phyloP scores from a whole-genome alignment of 2,888 invertebrate genomes.

The Tridacna gigas region DNA sequence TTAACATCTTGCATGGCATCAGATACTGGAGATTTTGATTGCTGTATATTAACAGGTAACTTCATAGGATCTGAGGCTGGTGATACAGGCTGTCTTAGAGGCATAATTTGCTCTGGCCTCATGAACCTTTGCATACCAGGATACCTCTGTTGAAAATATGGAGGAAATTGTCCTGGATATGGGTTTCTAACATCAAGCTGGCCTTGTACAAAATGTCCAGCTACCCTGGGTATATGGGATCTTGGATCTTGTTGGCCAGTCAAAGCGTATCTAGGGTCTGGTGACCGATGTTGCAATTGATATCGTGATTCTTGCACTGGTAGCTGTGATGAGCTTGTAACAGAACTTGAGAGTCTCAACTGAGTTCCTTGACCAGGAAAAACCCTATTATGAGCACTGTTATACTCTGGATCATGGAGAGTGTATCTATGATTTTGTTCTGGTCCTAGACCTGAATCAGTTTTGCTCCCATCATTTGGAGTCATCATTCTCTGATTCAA shows the following conservation, averaged over 20 bases:
- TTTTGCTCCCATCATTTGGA: neutral
- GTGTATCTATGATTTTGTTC: constrained; percentile 23
- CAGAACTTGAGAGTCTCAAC: constrained; percentile 25
- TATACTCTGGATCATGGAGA: constrained; percentile 20
- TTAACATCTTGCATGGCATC: constrained; percentile 1
- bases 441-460: constrained; percentile 1
- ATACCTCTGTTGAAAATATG: constrained; percentile 37
- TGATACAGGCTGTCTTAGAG: constrained; percentile 26
- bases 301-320: constrained; percentile 46
- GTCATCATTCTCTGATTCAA: constrained; percentile 33
- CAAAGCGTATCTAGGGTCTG: constrained; percentile 48
- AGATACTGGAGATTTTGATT: constrained; percentile 1
- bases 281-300: constrained; percentile 21
- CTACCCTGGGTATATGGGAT: neutral
- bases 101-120: constrained; percentile 25
- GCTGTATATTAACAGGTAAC: neutral
- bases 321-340: constrained; percentile 6
- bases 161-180: constrained; percentile 32
- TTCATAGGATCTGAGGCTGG: constrained; percentile 19
- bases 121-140: constrained; percentile 33
- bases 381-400: constrained; percentile 18
- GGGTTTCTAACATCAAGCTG: constrained; percentile 29
- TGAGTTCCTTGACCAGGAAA: constrained; percentile 34
- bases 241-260: constrained; percentile 34
- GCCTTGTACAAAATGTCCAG: constrained; percentile 39